These are phyloP conservation scores for Synodontis membranacea DNA, from an alignment of 2,113 vertebrate genomes.

Conservation along the genomic window DNA sequence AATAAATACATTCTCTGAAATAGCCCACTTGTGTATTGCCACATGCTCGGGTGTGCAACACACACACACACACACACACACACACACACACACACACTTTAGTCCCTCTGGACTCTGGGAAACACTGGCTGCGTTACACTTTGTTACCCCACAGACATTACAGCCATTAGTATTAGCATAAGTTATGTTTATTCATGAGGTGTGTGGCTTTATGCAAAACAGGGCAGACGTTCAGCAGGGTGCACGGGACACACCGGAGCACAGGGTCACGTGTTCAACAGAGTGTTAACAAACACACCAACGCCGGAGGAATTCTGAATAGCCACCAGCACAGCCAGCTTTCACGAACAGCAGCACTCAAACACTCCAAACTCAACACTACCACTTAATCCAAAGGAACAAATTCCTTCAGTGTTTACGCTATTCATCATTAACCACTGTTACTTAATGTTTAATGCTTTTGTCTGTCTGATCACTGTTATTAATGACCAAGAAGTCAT, in stretches of 20 bases:
- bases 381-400: background rate
- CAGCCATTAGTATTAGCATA: conserved; percentile 62
- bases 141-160: conserved; percentile 52
- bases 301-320: conserved; percentile 34
- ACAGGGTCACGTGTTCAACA: conserved; percentile 56
- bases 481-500: background rate
- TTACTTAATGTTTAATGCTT: background rate
- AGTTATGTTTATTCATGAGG: conserved; percentile 70
- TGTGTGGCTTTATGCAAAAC: conserved; percentile 61
- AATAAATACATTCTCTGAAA: background rate
- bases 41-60: conserved; percentile 26
- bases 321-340: conserved; percentile 53
- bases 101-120: conserved; percentile 56
- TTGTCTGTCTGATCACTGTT: background rate
- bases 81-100: conserved; percentile 55
- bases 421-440: background rate
- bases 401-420: background rate
- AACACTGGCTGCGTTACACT: conserved; percentile 56
- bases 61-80: conserved; percentile 55
- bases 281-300: conserved; percentile 37
- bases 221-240: conserved; percentile 56
- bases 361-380: background rate
- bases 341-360: background rate
- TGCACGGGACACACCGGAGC: conserved; percentile 53
- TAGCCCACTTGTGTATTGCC: background rate